Conservation (phyloP, 2,888 invertebrate genomes). For the Diloba caeruleocephala region DNA sequence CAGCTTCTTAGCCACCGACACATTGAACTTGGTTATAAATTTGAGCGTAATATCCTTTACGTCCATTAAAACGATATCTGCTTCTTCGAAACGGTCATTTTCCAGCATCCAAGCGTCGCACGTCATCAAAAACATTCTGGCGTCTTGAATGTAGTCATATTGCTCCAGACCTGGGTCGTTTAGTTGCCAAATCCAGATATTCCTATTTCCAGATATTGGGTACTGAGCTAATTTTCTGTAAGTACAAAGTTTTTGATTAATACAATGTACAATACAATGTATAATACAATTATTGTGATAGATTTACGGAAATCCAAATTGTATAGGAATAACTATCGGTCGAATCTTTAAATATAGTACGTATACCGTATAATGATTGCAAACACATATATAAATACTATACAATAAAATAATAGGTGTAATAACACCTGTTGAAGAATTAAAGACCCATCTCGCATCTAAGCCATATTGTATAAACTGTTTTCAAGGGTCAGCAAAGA, state of each 20-base stretch:
- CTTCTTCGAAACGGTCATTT: slow-evolving; percentile 62
- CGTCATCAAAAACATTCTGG: slow-evolving; percentile 71
- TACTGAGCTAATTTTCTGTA: slow-evolving; percentile 76
- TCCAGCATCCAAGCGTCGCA: slow-evolving; percentile 74
- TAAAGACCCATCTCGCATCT: too few relatives aligned
- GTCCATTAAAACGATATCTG: slow-evolving; percentile 76
- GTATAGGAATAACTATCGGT: too few relatives aligned
- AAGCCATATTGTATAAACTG: too few relatives aligned
- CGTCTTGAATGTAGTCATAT: slow-evolving; percentile 77
- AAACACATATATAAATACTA: too few relatives aligned
- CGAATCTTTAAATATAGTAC: too few relatives aligned
- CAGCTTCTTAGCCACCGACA: slow-evolving; percentile 90
- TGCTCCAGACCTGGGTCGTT: slow-evolving; percentile 80
- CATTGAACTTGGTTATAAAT: slow-evolving; percentile 89
- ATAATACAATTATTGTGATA: too few relatives aligned
- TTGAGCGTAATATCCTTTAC: slow-evolving; percentile 78
- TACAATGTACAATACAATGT: too few relatives aligned
- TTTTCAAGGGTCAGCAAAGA: too few relatives aligned
- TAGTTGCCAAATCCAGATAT: slow-evolving; percentile 81
- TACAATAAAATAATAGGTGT: too few relatives aligned
- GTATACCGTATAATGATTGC: too few relatives aligned
- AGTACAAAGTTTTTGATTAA: slow-evolving; percentile 17
- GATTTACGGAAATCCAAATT: too few relatives aligned
- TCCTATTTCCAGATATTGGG: slow-evolving; percentile 65
- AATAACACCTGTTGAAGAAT: too few relatives aligned